Evolutionary conservation across 2,797 vertebrate genomes (phyloP), one percentile per base, ranked within the genome.

Genomic region (Poecilia picta): DNA sequence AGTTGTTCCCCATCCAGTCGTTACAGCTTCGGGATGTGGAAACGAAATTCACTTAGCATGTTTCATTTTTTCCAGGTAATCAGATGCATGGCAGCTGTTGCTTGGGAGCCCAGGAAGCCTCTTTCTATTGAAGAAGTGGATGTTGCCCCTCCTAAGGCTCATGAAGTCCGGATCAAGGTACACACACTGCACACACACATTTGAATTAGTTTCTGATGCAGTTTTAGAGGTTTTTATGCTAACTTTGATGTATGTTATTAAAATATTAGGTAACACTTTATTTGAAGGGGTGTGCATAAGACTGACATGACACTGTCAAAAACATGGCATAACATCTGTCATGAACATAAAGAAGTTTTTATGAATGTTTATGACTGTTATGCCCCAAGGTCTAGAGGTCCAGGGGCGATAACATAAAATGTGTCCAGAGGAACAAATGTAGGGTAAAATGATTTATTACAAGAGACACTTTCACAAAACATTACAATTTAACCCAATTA

Each of bases 111-210:
- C 2, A 94, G 96, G 2, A 96, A 96, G 77, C 96, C 97, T 31
- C 94, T 98, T 10, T 92, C 92, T 46, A 90, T 98, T 16, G 97
- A 98, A 74, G 96, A 99, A 31, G 95, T 99, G 46, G 96, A 97
- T 33, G 97, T 99, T 53, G 96, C 95, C 18, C 97, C 97, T 12
- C 98, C 98, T n/a, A 96, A 97, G 87, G 94, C 92, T 62, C 96
- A 97, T 85, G 98, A 99, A 97, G 97, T 99, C 81, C 95, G 97
- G 82, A 95, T 99, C 71, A 97, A 98, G 97, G 98, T 99, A n/a
- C 25, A n/a, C 53, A 55, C 93, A 47, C 39, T 20, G 31, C 43
- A 45, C 43, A 68, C 20, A 68, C 10, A 68, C 4, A 4, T 41
- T 68, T 68, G 11, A 10, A 41, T 68, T 41, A 39, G 18, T 41